Evolutionary conservation across 2,797 vertebrate genomes (phyloP).

Genomic region (Phaenicophaeus curvirostris): DNA sequence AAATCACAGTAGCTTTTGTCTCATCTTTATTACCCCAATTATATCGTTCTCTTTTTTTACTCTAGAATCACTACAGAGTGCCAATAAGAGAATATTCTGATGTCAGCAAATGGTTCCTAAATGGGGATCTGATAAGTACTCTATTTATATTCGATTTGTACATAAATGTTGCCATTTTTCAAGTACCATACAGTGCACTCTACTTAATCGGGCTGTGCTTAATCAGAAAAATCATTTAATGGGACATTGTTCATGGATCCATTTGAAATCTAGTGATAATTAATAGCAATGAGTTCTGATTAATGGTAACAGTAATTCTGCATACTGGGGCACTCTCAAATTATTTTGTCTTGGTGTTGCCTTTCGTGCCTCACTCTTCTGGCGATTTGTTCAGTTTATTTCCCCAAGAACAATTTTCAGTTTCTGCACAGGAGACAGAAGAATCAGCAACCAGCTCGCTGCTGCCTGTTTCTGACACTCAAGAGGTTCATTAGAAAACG

Average conservation of each 20-base stretch:
- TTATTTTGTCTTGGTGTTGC: slow-evolving; percentile 3
- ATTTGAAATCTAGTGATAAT: slow-evolving; percentile 45
- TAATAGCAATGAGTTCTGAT: slow-evolving; percentile 35
- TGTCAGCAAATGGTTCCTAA: slow-evolving; percentile 44
- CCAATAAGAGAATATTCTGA: slow-evolving; percentile 9
- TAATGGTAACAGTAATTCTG: slow-evolving; percentile 12
- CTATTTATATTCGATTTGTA: slow-evolving; percentile 40
- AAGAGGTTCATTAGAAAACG: background rate
- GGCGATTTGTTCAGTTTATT: background rate
- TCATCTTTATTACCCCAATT: slow-evolving; percentile 1
- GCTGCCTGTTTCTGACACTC: background rate
- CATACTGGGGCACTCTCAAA: background rate
- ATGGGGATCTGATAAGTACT: slow-evolving; percentile 24
- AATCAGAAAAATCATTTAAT: slow-evolving; percentile 66
- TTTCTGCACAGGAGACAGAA: background rate
- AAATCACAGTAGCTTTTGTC: background rate
- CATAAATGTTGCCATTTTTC: slow-evolving; percentile 41
- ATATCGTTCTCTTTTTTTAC: background rate
- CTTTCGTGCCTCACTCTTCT: background rate
- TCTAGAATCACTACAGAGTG: background rate
- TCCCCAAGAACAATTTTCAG: background rate
- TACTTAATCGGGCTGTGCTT: slow-evolving; percentile 48
- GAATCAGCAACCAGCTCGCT: background rate
- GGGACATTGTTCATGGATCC: slow-evolving; percentile 25
- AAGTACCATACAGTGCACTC: slow-evolving; percentile 13